Base-by-base conservation (phyloP, 2,113 vertebrate genomes). In the Percina caprodes region DNA sequence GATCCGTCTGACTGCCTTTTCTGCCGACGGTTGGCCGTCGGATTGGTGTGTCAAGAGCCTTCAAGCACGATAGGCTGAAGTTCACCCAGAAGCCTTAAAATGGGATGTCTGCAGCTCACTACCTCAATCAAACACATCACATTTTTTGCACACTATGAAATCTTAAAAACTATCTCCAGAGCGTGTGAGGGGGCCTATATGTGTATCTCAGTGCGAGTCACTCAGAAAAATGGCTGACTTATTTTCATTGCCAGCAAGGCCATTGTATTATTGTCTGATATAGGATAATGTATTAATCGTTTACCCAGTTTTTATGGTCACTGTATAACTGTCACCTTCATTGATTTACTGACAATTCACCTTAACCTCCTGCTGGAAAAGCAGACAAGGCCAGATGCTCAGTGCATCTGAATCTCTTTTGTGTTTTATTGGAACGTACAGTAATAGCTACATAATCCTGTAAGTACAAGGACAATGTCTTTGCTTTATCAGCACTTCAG, bases 131-230 rank as follows among this genome's bases (percentile, higher is more conserved):
- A 11, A 61, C 18, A 15, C 42, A 23, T 23, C n/a, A 33, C 48
- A 13, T 16, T 61, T 42, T 8, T 24, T 60, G 18, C 60, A 5
- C 45, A 68, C 26, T n/a, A 45, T 74, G 55, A 79, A 79, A 85
- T 82, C 51, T 63, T 77, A 77, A 79, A 79, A 21, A 23, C 1
- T 3, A 6, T 79, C 70, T 74, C 74, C 4, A 35, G 66, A 77
- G 54, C 18, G 52, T 10, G 59, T 3, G 35, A 46, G 5, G 58
- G 46, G 35, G 61, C 39, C 70, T 42, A 24, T 59, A 69, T 83
- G 19, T 74, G 39, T 19, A 48, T 59, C 42, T 63, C 26, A 7
- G 60, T 10, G 21, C 4, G 6, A 46, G 54, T 78, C 71, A 63
- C 39, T 70, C 59, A 35, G 66, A 59, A 79, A 24, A 65, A 59